These are phyloP conservation scores for Caenorhabditis sulstoni DNA, from an alignment of 2,888 invertebrate genomes.

Conservation along the genomic window DNA sequence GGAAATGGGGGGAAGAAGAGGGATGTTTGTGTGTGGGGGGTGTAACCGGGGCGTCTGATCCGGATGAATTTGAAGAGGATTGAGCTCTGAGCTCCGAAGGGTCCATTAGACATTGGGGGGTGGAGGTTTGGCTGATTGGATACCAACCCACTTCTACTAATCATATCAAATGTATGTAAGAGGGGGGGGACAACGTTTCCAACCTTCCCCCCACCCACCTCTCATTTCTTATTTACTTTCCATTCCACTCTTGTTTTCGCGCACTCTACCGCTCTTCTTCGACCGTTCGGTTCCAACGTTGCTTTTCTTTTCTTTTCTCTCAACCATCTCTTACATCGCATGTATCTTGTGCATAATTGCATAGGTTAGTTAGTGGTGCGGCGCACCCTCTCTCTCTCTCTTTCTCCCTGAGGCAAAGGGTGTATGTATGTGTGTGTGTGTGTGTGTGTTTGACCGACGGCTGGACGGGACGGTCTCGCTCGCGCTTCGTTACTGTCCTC, in stretches of 20 bases:
- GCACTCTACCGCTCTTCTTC: conserved; percentile 37
- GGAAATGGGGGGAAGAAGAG: neutral
- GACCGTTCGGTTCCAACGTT: conserved; percentile 13
- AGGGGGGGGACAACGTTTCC: conserved; percentile 1
- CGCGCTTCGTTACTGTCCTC: conserved; percentile 27
- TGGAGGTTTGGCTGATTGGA: neutral
- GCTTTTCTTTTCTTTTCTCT: neutral
- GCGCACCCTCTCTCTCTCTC: conserved; percentile 9
- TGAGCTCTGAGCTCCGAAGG: neutral
- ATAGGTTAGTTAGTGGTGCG: conserved; percentile 52
- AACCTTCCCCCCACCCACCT: conserved; percentile 7
- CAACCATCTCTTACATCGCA: conserved; percentile 38
- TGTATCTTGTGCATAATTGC: conserved; percentile 62
- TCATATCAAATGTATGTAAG: conserved; percentile 17
- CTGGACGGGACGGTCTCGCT: conserved; percentile 9
- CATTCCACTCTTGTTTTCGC: conserved; percentile 44
- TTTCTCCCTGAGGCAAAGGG: too few species aligned
- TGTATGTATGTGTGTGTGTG: too few species aligned
- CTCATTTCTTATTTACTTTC: conserved; percentile 44
- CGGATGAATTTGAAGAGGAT: conserved; percentile 7
- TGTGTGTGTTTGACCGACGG: conserved; percentile 47
- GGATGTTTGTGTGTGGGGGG: conserved; percentile 12
- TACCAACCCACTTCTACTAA: neutral
- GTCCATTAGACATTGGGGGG: neutral
- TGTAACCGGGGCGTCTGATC: conserved; percentile 12